Base-by-base conservation (phyloP, 30 jellyfish, hydroid and myxozoan species). In the Rhopilema esculentum region DNA sequence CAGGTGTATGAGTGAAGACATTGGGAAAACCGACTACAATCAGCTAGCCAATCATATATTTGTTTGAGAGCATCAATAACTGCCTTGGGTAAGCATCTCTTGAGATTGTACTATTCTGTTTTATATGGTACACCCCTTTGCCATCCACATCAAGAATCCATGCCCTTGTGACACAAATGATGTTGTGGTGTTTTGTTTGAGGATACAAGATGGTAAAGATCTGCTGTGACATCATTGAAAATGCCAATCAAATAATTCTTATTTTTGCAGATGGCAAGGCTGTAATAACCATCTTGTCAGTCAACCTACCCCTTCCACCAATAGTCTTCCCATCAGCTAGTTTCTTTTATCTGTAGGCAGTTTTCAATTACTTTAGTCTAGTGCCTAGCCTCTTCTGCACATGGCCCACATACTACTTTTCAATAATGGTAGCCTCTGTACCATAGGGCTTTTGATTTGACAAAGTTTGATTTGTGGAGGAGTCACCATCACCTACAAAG, bases 1-100 rank as follows among this genome's bases (percentile, higher is more conserved):
- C 73, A 91, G 12, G 93, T 84, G 9, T 51, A 6, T 15, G 91
- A 91, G 48, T 84, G 93, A 33, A 84, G 51, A 30, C 93, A 84
- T 72, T 31, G 72, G 9, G 21, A 49, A 23, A 73, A 52, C 68
- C 49, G 30, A 16, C 21, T 29, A 31, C 69, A 87, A 31, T 86
- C 57, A 69, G 77, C 29, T n/a, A 82, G 65, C 15, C 69, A 75
- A 12, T 66, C 31, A 50, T 71, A 84, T 7, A 84, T 71, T 23
- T 91, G 93, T 62, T 53, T 48, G 22, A 84, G 22, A 24, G 72
- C 27, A 8, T 33, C 19, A 32, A 73, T 18, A 31, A 86, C 74
- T 20, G 63, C 74, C 33, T 74, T 49, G 1, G 91, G 95, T 4
- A 86, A 73, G 28, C 91, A 91, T 25, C 64, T 89, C 17, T 85